Evolutionary conservation across 2,888 invertebrate genomes (phyloP).

Genomic region (Pristionchus exspectatus): DNA sequence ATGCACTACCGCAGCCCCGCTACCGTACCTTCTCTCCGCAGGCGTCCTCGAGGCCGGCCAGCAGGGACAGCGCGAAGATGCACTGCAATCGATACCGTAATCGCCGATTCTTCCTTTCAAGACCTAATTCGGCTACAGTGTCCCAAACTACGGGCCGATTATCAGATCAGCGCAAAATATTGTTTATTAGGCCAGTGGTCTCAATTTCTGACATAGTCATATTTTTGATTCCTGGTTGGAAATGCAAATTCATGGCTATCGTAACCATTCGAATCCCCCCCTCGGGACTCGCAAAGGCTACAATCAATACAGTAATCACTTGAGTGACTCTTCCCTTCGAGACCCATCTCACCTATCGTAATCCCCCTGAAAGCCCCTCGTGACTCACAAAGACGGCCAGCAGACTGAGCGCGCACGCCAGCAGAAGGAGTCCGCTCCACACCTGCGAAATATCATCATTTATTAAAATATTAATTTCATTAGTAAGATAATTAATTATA

Average conservation of each 20-base stretch:
- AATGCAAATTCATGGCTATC: no score
- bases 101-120: not conserved
- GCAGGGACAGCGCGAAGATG: conserved; percentile 74
- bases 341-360: no score
- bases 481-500: not conserved
- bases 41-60: conserved; percentile 76
- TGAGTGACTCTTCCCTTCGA: no score
- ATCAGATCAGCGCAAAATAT: no score
- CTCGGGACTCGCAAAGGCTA: no score
- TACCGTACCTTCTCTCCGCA: conserved; percentile 69
- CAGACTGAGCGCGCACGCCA: conserved; percentile 68
- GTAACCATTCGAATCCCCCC: no score
- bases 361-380: not conserved
- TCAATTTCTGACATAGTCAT: no score
- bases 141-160: no score
- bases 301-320: no score
- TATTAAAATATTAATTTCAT: not conserved
- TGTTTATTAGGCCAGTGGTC: no score
- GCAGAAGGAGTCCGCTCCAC: conserved; percentile 72
- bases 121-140: no score
- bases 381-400: conserved; percentile 74
- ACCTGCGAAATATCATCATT: conserved; percentile 56
- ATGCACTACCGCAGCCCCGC: not conserved
- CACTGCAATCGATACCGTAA: conserved; percentile 64
- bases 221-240: no score